These are phyloP conservation scores for Brachyhypopomus occidentalis DNA, from an alignment of 2,113 vertebrate genomes.

Conservation along the genomic window DNA sequence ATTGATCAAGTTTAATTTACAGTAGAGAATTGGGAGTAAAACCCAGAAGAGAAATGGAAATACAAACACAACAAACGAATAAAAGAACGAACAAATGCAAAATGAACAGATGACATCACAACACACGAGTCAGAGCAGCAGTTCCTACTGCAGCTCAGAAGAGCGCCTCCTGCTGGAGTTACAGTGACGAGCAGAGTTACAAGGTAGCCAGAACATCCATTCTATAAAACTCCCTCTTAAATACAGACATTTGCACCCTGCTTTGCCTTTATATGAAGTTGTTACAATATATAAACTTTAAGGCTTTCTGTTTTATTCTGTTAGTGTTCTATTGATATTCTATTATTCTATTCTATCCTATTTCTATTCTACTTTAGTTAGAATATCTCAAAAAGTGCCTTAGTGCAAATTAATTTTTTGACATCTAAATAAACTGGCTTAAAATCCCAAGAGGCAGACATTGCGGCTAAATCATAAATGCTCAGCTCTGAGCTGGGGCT, in stretches of 20 bases:
- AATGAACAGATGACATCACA: not conserved
- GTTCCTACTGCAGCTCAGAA: not conserved
- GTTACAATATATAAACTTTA: constrained; percentile 32
- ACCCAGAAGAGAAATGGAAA: constrained; percentile 2
- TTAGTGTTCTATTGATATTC: no score
- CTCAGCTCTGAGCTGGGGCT: constrained; percentile 60
- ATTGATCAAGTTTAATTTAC: constrained; percentile 69
- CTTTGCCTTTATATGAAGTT: not conserved
- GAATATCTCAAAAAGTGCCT: constrained; percentile 29
- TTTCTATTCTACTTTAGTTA: not conserved
- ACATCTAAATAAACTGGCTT: constrained; percentile 55
- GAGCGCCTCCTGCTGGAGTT: not conserved
- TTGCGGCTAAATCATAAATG: constrained; percentile 65
- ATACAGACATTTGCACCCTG: constrained; percentile 14
- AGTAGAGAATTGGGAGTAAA: constrained; percentile 25
- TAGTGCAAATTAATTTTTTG: constrained; percentile 46
- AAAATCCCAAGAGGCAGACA: constrained; percentile 46
- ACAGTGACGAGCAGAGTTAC: not conserved
- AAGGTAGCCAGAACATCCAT: no score
- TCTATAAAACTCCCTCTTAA: not conserved
- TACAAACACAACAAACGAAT: not conserved
- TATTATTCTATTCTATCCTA: no score
- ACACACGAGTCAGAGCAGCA: not conserved
- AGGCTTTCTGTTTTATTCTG: constrained; percentile 9
- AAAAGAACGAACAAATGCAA: no score